Evolutionary conservation across 2,113 vertebrate genomes (phyloP).

Genomic region (Leptosomus discolor): DNA sequence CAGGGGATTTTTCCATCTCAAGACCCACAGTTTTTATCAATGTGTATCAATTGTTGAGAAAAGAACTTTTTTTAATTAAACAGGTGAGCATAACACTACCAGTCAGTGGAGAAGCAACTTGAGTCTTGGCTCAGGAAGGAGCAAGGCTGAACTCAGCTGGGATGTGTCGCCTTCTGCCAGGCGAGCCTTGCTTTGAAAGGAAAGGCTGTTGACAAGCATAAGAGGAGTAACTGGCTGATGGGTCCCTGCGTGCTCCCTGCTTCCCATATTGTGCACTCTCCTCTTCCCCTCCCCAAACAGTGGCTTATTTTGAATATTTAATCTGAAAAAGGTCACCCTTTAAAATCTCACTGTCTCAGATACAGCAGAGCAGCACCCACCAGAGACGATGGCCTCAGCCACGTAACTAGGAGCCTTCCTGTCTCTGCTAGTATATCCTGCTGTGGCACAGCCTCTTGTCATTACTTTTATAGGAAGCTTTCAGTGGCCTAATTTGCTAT

Average conservation of each 20-base stretch:
- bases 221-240: not conserved
- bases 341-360: not conserved
- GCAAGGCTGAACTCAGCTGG: not conserved
- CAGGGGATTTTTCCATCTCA: not conserved
- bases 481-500: slow-evolving; percentile 9
- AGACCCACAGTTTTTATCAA: not conserved
- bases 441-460: not conserved
- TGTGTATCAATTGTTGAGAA: not conserved
- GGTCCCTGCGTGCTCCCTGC: not conserved
- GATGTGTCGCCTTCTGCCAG: not conserved
- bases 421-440: not conserved
- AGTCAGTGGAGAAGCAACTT: not conserved
- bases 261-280: not conserved
- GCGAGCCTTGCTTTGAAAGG: accelerated
- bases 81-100: accelerated
- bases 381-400: not conserved
- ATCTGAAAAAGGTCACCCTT: not conserved
- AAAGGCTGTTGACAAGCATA: accelerated
- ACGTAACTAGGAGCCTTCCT: accelerated
- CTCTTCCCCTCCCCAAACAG: not conserved
- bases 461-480: not conserved
- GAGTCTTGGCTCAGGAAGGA: not conserved
- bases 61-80: not conserved
- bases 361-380: not conserved
- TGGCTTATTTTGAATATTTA: not conserved